Conservation (phyloP, 1,140 invertebrate genomes). For the Limonius californicus region DNA sequence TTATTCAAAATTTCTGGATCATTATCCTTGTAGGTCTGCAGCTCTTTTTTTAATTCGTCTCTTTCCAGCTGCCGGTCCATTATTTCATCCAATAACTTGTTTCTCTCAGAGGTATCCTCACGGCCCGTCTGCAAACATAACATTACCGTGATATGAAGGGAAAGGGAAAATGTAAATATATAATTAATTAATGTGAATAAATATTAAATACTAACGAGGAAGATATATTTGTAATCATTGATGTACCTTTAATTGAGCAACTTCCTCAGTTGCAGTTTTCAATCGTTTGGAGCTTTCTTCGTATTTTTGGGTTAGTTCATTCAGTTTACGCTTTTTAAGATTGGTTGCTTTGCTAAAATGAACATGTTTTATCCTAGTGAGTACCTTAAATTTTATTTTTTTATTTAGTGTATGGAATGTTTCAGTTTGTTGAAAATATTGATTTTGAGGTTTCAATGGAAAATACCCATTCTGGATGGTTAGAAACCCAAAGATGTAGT, state of each 20-base stretch:
- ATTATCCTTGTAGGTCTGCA: conserved; percentile 67
- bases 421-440: no score
- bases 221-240: no score
- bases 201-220: no score
- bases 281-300: conserved; percentile 54
- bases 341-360: conserved; percentile 59
- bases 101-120: conserved; percentile 56
- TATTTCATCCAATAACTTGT: conserved; percentile 53
- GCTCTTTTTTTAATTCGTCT: conserved; percentile 55
- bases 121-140: conserved; percentile 52
- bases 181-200: no score
- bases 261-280: conserved; percentile 48
- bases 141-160: no score
- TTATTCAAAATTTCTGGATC: conserved; percentile 70
- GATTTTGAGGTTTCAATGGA: no score
- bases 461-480: no score
- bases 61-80: conserved; percentile 54
- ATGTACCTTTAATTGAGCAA: background rate
- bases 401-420: no score
- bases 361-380: no score
- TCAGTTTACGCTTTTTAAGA: conserved; percentile 58
- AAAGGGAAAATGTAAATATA: no score
- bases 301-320: conserved; percentile 56
- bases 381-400: no score
- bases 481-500: no score